A percentile compares a stretch with the other conserved stretches of the same genome.
phyloP scores from a whole-genome alignment of 2,888 invertebrate genomes.

The Therioaphis trifolii region DNA sequence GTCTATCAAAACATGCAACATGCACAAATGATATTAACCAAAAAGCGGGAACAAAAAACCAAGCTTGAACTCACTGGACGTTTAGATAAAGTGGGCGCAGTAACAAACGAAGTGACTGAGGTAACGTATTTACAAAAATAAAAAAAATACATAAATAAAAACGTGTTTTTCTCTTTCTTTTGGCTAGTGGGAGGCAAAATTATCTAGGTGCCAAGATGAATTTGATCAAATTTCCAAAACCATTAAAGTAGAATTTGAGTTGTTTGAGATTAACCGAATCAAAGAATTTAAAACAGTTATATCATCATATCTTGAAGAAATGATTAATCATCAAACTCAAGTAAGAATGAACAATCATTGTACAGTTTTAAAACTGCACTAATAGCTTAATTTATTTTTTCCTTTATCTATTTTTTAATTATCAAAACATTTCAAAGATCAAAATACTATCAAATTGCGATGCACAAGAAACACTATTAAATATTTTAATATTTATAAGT shows the following conservation, averaged over 20 bases:
- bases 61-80: conserved; percentile 91
- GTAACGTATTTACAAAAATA: conserved; percentile 70
- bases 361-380: too few species aligned
- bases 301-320: conserved; percentile 90
- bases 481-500: too few species aligned
- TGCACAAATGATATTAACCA: conserved; percentile 92
- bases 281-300: conserved; percentile 91
- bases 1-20: conserved; percentile 98
- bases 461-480: too few species aligned
- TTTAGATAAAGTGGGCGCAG: conserved; percentile 88
- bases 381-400: too few species aligned
- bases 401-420: too few species aligned
- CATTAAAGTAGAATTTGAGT: conserved; percentile 92
- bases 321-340: conserved; percentile 95
- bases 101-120: conserved; percentile 91
- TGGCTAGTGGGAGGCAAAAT: conserved; percentile 90
- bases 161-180: conserved; percentile 52
- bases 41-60: conserved; percentile 93
- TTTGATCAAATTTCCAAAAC: conserved; percentile 94
- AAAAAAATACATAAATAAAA: neutral
- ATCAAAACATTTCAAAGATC: too few species aligned
- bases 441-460: too few species aligned
- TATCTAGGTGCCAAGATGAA: conserved; percentile 95
- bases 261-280: conserved; percentile 89
- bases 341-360: conserved; percentile 70